phyloP scores from a whole-genome alignment of 2,797 vertebrate genomes.

The Epinephelus coioides region DNA sequence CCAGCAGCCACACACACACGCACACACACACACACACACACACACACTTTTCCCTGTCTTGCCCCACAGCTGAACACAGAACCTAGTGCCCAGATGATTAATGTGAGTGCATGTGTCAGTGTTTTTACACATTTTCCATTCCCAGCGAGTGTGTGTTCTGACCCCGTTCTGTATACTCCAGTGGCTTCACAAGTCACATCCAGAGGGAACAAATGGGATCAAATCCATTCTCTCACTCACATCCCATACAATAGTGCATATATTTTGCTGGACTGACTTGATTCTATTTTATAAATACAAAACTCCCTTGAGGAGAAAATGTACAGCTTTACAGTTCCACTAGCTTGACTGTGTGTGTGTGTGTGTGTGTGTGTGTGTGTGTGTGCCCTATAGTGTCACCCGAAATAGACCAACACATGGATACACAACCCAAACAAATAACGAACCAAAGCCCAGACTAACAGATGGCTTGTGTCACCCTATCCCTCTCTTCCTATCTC shows the following conservation, averaged over 20 bases:
- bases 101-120: slow-evolving; percentile 72
- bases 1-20: slow-evolving; percentile 19
- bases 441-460: slow-evolving; percentile 69
- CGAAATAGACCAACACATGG: slow-evolving; percentile 66
- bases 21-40: slow-evolving; percentile 23
- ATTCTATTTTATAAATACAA: slow-evolving; percentile 35
- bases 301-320: slow-evolving; percentile 46
- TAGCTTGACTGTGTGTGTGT: slow-evolving; percentile 22
- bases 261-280: slow-evolving; percentile 15
- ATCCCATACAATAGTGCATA: slow-evolving; percentile 29
- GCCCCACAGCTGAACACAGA: slow-evolving; percentile 74
- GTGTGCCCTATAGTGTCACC: slow-evolving; percentile 46
- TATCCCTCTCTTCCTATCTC: slow-evolving; percentile 58
- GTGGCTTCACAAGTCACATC: slow-evolving; percentile 53
- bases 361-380: slow-evolving; percentile 7
- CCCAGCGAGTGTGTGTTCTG: slow-evolving; percentile 54
- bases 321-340: slow-evolving; percentile 37
- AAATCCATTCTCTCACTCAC: slow-evolving; percentile 48
- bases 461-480: slow-evolving; percentile 79
- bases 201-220: slow-evolving; percentile 48
- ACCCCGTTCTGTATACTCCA: slow-evolving; percentile 61
- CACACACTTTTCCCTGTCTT: slow-evolving; percentile 31
- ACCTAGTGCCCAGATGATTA: slow-evolving; percentile 72
- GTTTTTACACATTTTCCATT: slow-evolving; percentile 73
- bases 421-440: slow-evolving; percentile 71